Percentiles rank a stretch among this genome's conserved stretches.
These are phyloP conservation scores for Hirtodrosophila alboralis DNA, from an alignment of 2,888 invertebrate species.

Conservation along the genomic window DNA sequence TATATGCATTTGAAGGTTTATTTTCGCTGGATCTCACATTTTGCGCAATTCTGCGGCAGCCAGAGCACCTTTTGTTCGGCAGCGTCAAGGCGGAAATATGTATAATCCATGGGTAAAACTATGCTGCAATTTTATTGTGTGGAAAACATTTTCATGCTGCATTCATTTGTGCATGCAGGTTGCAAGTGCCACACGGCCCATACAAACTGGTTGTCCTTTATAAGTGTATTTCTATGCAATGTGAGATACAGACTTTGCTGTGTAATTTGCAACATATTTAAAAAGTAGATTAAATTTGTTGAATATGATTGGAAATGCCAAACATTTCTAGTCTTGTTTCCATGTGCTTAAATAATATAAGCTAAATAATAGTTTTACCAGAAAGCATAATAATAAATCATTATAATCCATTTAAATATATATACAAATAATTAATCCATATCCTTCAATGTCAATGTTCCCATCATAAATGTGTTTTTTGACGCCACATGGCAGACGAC, in stretches of 20 bases:
- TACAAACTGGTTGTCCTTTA: constrained; percentile 49
- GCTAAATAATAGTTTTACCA: too few species aligned
- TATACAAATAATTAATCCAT: too few species aligned
- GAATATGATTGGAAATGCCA: too few species aligned
- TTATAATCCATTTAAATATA: too few species aligned
- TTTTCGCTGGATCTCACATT: constrained; percentile 36
- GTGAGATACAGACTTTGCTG: not conserved
- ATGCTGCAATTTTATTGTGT: constrained; percentile 60
- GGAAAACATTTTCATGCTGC: constrained; percentile 59
- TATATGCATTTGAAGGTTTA: constrained; percentile 19
- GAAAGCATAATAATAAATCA: too few species aligned
- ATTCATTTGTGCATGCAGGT: constrained; percentile 32
- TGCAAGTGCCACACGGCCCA: constrained; percentile 1
- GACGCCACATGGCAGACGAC: too few species aligned
- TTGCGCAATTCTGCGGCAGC: constrained; percentile 37
- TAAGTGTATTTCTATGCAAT: constrained; percentile 1
- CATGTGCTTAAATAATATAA: too few species aligned
- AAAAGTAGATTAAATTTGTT: not conserved
- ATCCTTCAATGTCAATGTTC: too few species aligned
- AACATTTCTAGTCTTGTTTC: too few species aligned
- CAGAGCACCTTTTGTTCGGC: constrained; percentile 56
- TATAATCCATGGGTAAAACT: constrained; percentile 25
- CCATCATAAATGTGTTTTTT: too few species aligned
- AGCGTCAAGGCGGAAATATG: constrained; percentile 48
- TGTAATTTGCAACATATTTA: not conserved